Conservation (phyloP, 2,888 invertebrate species). For the Dryobota labecula region DNA sequence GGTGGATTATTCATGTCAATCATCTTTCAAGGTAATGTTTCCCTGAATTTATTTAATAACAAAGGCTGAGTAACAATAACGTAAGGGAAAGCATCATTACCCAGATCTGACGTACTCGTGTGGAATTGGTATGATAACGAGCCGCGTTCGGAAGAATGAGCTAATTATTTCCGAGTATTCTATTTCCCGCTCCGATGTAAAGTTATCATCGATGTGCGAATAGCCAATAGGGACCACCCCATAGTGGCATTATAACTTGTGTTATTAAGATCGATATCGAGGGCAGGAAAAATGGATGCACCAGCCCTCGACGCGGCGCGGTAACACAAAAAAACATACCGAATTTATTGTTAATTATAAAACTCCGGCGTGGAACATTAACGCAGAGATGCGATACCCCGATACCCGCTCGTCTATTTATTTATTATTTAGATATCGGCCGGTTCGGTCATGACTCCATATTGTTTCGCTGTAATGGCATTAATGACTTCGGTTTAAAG, state of each 20-base stretch:
- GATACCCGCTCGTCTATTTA: conserved; percentile 88
- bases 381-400: conserved; percentile 85
- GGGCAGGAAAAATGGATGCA: conserved; percentile 85
- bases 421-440: conserved; percentile 90
- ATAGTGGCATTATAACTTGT: conserved; percentile 64
- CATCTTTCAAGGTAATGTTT: conserved; percentile 21
- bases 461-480: conserved; percentile 89
- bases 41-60: conserved; percentile 33
- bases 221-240: conserved; percentile 75
- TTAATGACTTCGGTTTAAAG: conserved; percentile 90
- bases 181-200: conserved; percentile 53
- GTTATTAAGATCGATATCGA: conserved; percentile 88
- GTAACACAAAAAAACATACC: conserved; percentile 87
- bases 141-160: conserved; percentile 72
- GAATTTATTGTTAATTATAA: conserved; percentile 91
- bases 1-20: conserved; percentile 14
- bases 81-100: conserved; percentile 43
- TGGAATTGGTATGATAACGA: conserved; percentile 65
- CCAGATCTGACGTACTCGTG: conserved; percentile 42
- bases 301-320: conserved; percentile 75
- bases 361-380: conserved; percentile 88
- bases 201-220: conserved; percentile 64
- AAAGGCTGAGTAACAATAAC: conserved; percentile 33
- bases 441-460: conserved; percentile 88
- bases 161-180: conserved; percentile 82